A percentile compares a stretch with the other conserved stretches of the same genome.
Conservation (phyloP, 2,113 vertebrate genomes). For the Salvator merianae region DNA sequence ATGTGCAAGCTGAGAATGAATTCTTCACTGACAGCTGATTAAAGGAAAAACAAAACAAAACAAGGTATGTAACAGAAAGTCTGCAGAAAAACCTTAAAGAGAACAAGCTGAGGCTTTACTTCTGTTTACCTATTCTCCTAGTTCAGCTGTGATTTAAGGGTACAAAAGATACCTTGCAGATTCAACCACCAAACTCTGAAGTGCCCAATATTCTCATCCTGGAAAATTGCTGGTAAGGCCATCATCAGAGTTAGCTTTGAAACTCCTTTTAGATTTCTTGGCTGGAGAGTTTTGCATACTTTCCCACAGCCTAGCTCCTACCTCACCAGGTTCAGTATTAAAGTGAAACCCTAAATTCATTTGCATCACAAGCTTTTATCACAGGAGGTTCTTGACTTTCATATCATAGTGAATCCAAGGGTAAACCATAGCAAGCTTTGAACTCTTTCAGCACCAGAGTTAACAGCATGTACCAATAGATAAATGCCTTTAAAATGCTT, state of each 20-base stretch:
- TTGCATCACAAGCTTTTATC: background rate
- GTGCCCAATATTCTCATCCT: background rate
- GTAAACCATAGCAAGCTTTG: background rate
- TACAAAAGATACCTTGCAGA: background rate
- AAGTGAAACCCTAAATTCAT: background rate
- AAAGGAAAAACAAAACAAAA: background rate
- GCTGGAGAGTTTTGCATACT: background rate
- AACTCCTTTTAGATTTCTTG: background rate
- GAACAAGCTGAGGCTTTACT: conserved; percentile 22
- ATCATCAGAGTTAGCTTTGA: background rate
- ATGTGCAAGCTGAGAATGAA: conserved; percentile 56
- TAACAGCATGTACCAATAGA: background rate
- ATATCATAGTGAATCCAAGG: background rate
- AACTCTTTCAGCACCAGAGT: background rate
- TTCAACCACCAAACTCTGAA: background rate
- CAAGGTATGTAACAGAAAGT: conserved; percentile 3
- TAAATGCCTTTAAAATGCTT: background rate
- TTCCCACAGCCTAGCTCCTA: background rate
- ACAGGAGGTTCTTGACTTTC: background rate
- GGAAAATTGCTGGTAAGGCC: background rate
- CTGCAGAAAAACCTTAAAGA: conserved; percentile 40
- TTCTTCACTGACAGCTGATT: conserved; percentile 67
- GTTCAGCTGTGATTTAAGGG: background rate
- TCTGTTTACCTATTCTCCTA: conserved; percentile 12
- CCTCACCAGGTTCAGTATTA: background rate